These are phyloP conservation scores for Cheilosia soror DNA, from an alignment of 2,888 invertebrate species.

Conservation along the genomic window DNA sequence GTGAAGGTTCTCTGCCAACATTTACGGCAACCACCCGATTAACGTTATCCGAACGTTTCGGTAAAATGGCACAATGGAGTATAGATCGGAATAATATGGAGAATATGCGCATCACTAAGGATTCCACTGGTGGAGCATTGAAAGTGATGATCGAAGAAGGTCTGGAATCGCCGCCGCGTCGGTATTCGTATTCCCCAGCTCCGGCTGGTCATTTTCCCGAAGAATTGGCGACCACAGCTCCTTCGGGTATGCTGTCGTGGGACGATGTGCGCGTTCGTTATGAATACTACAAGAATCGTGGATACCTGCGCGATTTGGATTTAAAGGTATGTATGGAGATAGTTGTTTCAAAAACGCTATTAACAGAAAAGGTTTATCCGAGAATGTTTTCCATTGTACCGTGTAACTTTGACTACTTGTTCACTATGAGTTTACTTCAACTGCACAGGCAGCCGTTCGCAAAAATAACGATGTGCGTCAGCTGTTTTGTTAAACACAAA, in stretches of 20 bases:
- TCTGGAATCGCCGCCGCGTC: slow-evolving; percentile 86
- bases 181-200: slow-evolving; percentile 86
- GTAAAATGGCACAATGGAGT: slow-evolving; percentile 96
- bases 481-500: too few species aligned
- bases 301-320: slow-evolving; percentile 89
- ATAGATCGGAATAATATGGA: slow-evolving; percentile 92
- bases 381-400: too few species aligned
- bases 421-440: too few species aligned
- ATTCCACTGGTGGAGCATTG: slow-evolving; percentile 88
- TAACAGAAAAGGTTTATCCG: too few species aligned
- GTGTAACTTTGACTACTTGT: too few species aligned
- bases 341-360: too few species aligned
- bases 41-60: slow-evolving; percentile 94
- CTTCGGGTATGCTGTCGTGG: slow-evolving; percentile 90
- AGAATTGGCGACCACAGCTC: slow-evolving; percentile 89
- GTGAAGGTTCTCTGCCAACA: slow-evolving; percentile 85
- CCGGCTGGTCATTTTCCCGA: slow-evolving; percentile 92
- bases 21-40: slow-evolving; percentile 87
- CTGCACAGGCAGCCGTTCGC: too few species aligned
- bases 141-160: slow-evolving; percentile 91
- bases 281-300: slow-evolving; percentile 94
- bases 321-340: slow-evolving; percentile 78
- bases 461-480: too few species aligned
- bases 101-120: slow-evolving; percentile 93
- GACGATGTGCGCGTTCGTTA: slow-evolving; percentile 94